These are phyloP conservation scores for Onthophagus sagittarius DNA, from an alignment of 2,888 invertebrate species.

Conservation along the genomic window DNA sequence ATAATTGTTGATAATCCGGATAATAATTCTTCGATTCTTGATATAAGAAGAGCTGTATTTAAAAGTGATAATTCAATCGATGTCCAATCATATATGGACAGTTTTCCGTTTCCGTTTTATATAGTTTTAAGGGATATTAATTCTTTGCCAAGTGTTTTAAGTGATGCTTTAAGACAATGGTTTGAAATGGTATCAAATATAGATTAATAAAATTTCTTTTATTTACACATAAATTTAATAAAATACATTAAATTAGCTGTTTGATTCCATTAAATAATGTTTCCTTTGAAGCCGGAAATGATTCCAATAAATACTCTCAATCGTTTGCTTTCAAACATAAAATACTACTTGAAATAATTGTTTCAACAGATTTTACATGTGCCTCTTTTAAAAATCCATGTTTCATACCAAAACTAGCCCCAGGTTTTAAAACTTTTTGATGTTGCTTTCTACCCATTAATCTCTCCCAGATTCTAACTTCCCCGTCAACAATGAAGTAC, in stretches of 20 bases:
- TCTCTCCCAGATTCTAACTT: slow-evolving; percentile 39
- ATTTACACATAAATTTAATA: background rate
- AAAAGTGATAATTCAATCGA: slow-evolving; percentile 53
- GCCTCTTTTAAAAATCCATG: slow-evolving; percentile 26
- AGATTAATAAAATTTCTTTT: background rate
- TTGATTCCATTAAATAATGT: background rate
- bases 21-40: slow-evolving; percentile 88
- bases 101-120: slow-evolving; percentile 98
- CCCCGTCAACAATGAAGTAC: slow-evolving; percentile 54
- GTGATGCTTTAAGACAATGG: slow-evolving; percentile 97
- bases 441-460: slow-evolving; percentile 18
- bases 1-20: slow-evolving; percentile 92
- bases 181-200: slow-evolving; percentile 85
- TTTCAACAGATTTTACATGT: slow-evolving; percentile 24
- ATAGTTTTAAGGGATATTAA: slow-evolving; percentile 87
- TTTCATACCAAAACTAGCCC: slow-evolving; percentile 25
- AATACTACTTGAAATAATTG: slow-evolving; percentile 24
- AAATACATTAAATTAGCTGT: background rate
- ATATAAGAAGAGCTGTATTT: slow-evolving; percentile 78
- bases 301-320: slow-evolving; percentile 28
- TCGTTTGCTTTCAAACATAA: slow-evolving; percentile 20
- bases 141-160: slow-evolving; percentile 82
- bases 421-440: slow-evolving; percentile 9
- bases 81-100: slow-evolving; percentile 85
- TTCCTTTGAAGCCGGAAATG: slow-evolving; percentile 28